phyloP scores from a whole-genome alignment of 2,797 vertebrate genomes.

The Muscicapa comitata region DNA sequence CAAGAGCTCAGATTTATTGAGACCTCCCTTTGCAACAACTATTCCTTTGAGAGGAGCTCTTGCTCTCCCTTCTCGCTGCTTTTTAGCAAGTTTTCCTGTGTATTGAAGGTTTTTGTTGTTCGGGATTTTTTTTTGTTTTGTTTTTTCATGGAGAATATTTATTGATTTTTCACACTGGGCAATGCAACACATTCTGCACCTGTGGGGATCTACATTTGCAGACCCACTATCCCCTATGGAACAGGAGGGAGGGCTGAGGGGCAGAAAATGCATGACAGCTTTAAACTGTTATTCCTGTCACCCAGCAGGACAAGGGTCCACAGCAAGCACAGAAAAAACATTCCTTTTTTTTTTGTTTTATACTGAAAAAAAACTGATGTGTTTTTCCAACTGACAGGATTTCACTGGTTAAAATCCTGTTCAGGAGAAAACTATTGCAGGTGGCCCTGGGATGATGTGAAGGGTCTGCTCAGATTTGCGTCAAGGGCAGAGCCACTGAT shows the following conservation, averaged over 20 bases:
- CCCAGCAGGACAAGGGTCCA: background rate
- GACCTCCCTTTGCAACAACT: background rate
- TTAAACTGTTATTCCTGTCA: slow-evolving; percentile 33
- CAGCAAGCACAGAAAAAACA: background rate
- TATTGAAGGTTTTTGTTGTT: background rate
- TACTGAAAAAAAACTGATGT: background rate
- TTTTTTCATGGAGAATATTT: background rate
- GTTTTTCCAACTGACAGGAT: background rate
- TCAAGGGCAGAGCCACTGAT: background rate
- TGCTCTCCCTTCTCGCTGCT: background rate
- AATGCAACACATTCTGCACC: background rate
- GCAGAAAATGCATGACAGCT: background rate
- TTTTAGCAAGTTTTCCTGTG: background rate
- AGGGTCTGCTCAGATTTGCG: background rate
- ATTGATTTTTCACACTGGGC: slow-evolving; percentile 29
- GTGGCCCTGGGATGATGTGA: fast-evolving
- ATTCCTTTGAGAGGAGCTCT: slow-evolving; percentile 32
- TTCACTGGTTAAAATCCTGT: background rate
- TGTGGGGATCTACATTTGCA: background rate
- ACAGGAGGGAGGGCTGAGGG: background rate
- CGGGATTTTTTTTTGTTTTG: background rate
- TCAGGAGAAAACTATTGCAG: background rate
- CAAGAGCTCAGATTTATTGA: background rate
- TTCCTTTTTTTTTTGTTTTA: background rate
- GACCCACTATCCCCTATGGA: background rate